Conservation (phyloP, 2,113 vertebrate species). For the Dromas ardeola region DNA sequence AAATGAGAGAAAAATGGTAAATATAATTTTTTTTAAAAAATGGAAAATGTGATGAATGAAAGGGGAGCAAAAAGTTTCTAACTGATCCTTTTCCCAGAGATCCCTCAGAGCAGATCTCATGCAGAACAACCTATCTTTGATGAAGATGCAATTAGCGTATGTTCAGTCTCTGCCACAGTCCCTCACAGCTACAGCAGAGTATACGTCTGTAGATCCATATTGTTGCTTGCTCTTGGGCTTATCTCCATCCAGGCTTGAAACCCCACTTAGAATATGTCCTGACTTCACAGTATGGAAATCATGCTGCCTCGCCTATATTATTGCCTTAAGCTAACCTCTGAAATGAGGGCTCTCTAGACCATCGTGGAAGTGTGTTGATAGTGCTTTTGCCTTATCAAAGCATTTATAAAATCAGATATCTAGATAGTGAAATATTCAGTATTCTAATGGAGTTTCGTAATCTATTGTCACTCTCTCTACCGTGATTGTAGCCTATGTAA, state of each 20-base stretch:
- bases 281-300: background rate
- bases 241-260: background rate
- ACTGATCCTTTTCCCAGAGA: background rate
- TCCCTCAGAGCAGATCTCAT: background rate
- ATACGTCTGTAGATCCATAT: background rate
- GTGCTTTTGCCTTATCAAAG: background rate
- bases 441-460: background rate
- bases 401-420: background rate
- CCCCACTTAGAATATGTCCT: background rate
- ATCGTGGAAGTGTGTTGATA: background rate
- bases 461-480: background rate
- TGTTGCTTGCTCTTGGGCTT: background rate
- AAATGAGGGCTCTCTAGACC: background rate
- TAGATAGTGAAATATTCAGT: background rate
- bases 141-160: background rate
- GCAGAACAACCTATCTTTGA: background rate
- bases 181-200: background rate
- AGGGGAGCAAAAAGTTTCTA: background rate
- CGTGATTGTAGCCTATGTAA: background rate
- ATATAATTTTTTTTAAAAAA: background rate
- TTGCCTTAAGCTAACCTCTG: background rate
- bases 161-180: background rate
- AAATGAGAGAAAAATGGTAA: background rate
- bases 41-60: background rate
- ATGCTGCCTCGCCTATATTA: background rate